Percentiles rank a stretch among this genome's conserved stretches.
phyloP scores from a whole-genome alignment of 2,888 invertebrate genomes.

The Biston stratarius region DNA sequence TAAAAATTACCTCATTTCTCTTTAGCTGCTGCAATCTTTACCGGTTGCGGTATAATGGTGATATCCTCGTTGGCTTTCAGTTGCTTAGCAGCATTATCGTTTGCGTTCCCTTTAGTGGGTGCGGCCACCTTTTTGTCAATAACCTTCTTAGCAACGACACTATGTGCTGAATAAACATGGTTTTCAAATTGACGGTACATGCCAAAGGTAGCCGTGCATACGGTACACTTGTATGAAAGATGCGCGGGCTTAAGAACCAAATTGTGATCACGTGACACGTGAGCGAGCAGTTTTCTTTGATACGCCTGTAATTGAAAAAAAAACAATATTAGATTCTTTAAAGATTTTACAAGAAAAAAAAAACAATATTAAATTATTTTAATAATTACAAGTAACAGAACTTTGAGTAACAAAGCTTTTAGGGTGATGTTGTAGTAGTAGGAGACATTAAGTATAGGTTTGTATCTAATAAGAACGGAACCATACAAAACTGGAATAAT shows the following conservation, averaged over 20 bases:
- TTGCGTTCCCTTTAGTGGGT: conserved; percentile 51
- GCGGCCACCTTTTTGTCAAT: conserved; percentile 72
- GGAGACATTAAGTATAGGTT: too few species aligned
- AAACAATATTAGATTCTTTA: too few species aligned
- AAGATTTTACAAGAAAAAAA: too few species aligned
- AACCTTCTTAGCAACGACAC: conserved; percentile 93
- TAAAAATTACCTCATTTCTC: conserved; percentile 65
- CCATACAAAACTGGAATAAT: too few species aligned
- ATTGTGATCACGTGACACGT: conserved; percentile 96
- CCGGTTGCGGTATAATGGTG: conserved; percentile 95
- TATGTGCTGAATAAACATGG: conserved; percentile 97
- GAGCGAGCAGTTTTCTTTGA: conserved; percentile 96
- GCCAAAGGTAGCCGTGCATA: conserved; percentile 97
- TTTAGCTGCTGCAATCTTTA: conserved; percentile 63
- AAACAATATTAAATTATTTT: too few species aligned
- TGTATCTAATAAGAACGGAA: too few species aligned
- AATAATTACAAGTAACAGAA: too few species aligned
- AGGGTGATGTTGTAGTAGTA: too few species aligned
- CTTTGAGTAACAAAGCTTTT: too few species aligned
- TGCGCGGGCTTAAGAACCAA: conserved; percentile 97
- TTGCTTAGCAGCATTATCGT: conserved; percentile 83
- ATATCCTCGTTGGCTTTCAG: conserved; percentile 92
- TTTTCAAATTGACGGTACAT: conserved; percentile 98
- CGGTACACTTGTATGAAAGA: conserved; percentile 97
- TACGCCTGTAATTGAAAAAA: conserved; percentile 89